Evolutionary conservation across 1,140 invertebrate genomes (phyloP), one percentile per base, ranked within the genome.

Genomic region (Bombus cullumanus): DNA sequence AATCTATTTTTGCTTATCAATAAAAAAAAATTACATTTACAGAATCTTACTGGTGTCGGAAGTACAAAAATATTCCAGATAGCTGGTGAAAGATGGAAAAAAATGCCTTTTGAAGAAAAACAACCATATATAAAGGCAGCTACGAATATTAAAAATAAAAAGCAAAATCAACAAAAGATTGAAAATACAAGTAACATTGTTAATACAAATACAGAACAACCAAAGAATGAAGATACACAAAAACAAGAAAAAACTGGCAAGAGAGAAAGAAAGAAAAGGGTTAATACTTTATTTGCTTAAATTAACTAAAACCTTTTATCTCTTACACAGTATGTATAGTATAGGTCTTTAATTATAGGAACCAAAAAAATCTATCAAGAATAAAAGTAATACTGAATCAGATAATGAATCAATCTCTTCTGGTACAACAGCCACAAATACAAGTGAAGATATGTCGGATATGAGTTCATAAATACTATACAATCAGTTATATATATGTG

Each of bases 51-150:
- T 3, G 82, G 85, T 28, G 12, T 78, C 9, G 88, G 75, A 62
- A 88, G 86, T 18, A 74, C 64, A 66, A 91, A 90, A 39, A 47
- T 93, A 57, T 90, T 92, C 84, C 88, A 90, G 74, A 78, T 92
- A 12, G 93, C 91, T 47, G 91, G 92, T 39, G 87, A 93, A 85
- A 64, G 66, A 72, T 94, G 93, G 93, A 87, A 89, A 74, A 69
- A 41, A 64, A 93, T 94, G 93, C 81, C 92, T 15, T 66, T 85
- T 18, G 68, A 89, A 31, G 78, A 94, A 28, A 94, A 94, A 66
- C 85, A 93, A 75, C 91, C 93, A 3, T 94, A 93, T 15, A 68
- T 94, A 37, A 86, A 84, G 10, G 92, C 90, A 39, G 93, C 93
- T 43, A 89, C 89, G 25, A 76, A 28, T 18, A 75, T 88, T 37